These are phyloP conservation scores for Apaloderma vittatum DNA, from an alignment of 2,113 vertebrate species.

Conservation along the genomic window DNA sequence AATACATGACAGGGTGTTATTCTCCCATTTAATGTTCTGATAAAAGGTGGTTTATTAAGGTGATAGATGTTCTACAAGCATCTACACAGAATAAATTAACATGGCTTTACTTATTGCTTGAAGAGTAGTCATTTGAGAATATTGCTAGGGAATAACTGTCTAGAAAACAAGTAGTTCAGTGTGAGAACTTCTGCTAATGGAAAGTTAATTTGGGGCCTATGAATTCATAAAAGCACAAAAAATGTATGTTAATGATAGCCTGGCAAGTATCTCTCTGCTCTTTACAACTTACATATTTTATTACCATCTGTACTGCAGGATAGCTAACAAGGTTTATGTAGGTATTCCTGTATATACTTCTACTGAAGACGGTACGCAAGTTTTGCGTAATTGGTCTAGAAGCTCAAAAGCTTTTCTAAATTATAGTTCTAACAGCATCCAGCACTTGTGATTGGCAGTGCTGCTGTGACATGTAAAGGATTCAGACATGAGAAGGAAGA, in stretches of 20 bases:
- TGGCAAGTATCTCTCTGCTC: background rate
- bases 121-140: constrained; percentile 34
- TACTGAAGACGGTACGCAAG: background rate
- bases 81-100: background rate
- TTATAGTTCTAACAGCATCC: background rate
- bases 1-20: background rate
- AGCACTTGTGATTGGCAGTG: background rate
- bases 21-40: background rate
- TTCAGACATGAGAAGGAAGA: background rate
- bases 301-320: background rate
- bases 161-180: background rate
- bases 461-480: background rate
- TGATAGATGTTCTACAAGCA: background rate
- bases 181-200: background rate
- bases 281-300: background rate
- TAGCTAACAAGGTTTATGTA: background rate
- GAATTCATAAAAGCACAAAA: background rate
- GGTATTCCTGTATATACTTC: background rate
- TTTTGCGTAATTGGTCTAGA: background rate
- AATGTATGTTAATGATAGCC: background rate
- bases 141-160: constrained; percentile 72
- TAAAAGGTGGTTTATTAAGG: background rate
- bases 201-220: background rate
- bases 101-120: constrained; percentile 79
- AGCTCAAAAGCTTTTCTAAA: background rate